Percentiles rank a stretch among this genome's conserved stretches.
phyloP scores from a whole-genome alignment of 2,113 vertebrate genomes.

The Pachycephala philippinensis region DNA sequence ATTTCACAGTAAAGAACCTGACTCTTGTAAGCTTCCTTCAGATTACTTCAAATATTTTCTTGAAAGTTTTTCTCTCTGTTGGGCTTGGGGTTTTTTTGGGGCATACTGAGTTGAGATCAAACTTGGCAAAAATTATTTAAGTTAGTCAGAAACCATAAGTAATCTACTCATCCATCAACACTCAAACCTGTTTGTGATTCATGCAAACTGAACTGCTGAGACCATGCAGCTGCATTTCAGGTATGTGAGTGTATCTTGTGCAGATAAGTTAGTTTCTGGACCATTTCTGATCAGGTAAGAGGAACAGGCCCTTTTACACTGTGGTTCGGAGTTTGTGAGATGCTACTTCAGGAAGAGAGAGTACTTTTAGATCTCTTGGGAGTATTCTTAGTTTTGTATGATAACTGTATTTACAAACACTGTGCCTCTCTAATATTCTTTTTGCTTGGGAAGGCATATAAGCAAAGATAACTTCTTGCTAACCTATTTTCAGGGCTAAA shows the following conservation, averaged over 20 bases:
- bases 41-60: background rate
- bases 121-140: background rate
- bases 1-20: background rate
- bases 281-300: background rate
- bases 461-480: background rate
- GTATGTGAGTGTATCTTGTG: background rate
- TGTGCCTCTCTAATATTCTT: background rate
- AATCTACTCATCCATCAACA: background rate
- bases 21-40: background rate
- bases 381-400: background rate
- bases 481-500: background rate
- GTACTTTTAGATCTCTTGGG: background rate
- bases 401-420: background rate
- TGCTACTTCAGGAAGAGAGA: background rate
- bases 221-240: background rate
- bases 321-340: background rate
- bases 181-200: background rate
- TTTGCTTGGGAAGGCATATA: background rate
- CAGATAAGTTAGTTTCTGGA: background rate
- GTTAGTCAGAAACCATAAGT: background rate
- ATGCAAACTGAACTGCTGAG: background rate
- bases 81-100: background rate
- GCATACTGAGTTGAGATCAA: background rate
- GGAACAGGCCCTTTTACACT: background rate
- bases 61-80: background rate